These are phyloP conservation scores for Gymnothorax javanicus DNA, from an alignment of 2,797 vertebrate genomes.

Conservation along the genomic window DNA sequence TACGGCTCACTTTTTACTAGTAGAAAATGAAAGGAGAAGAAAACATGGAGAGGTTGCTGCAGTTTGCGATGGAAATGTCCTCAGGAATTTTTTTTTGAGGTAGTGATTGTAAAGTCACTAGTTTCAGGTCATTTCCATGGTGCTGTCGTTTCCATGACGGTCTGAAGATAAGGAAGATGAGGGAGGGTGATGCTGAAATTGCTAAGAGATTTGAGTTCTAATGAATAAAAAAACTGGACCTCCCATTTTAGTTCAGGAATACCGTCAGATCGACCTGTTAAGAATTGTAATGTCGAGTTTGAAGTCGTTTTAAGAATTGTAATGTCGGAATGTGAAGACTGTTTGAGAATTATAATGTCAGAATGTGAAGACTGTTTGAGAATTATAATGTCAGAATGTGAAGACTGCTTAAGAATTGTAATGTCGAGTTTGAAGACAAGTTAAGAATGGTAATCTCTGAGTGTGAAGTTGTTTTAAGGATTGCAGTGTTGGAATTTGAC, in stretches of 20 bases:
- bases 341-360: too few relatives aligned
- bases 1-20: neutral
- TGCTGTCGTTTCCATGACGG: too few relatives aligned
- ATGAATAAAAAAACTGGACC: neutral
- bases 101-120: neutral
- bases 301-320: neutral
- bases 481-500: too few relatives aligned
- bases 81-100: neutral
- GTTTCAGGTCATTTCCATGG: neutral
- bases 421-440: too few relatives aligned
- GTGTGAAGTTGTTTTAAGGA: too few relatives aligned
- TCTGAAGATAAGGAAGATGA: neutral
- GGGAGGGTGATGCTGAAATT: neutral
- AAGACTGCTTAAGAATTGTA: too few relatives aligned
- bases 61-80: neutral
- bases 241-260: neutral
- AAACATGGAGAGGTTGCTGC: neutral
- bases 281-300: neutral
- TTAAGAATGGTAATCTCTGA: too few relatives aligned
- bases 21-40: neutral
- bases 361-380: too few relatives aligned
- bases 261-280: neutral
- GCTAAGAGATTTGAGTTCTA: neutral
- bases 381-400: too few relatives aligned
- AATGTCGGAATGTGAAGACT: too few relatives aligned